A percentile compares a stretch with the other conserved stretches of the same genome.
phyloP scores from a whole-genome alignment of 2,797 vertebrate genomes.

The Spondyliosoma cantharus region DNA sequence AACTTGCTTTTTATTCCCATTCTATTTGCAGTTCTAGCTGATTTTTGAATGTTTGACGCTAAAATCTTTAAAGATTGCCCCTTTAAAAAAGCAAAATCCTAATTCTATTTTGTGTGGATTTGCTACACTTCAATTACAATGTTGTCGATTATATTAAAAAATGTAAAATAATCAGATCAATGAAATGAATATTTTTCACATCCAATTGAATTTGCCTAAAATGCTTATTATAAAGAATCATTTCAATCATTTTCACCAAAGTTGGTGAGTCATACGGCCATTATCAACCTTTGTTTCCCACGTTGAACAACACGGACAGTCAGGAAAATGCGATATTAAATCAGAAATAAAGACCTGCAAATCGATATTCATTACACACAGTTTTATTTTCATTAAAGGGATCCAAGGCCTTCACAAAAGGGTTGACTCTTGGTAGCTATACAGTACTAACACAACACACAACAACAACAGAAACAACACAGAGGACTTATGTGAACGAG shows the following conservation, averaged over 20 bases:
- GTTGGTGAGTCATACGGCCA: not conserved
- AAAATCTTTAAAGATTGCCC: too few species aligned
- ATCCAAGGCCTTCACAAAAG: constrained; percentile 83
- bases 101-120: not conserved
- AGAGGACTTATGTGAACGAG: constrained; percentile 72
- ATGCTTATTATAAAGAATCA: not conserved
- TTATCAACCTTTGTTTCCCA: not conserved
- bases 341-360: constrained; percentile 28
- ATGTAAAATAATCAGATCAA: not conserved
- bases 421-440: constrained; percentile 81
- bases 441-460: constrained; percentile 78
- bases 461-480: constrained; percentile 76
- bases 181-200: not conserved
- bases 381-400: constrained; percentile 85
- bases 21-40: too few species aligned
- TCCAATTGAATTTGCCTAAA: not conserved
- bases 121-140: not conserved
- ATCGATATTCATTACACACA: constrained; percentile 61
- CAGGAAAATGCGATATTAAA: not conserved
- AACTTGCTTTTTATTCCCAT: too few species aligned
- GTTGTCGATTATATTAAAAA: not conserved
- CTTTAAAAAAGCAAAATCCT: not conserved
- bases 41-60: too few species aligned
- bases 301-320: not conserved
- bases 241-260: too few species aligned